A percentile compares a stretch with the other conserved stretches of the same genome.
Evolutionary conservation across 1,140 invertebrate genomes (phyloP).

Genomic region (Pomacea maculata): DNA sequence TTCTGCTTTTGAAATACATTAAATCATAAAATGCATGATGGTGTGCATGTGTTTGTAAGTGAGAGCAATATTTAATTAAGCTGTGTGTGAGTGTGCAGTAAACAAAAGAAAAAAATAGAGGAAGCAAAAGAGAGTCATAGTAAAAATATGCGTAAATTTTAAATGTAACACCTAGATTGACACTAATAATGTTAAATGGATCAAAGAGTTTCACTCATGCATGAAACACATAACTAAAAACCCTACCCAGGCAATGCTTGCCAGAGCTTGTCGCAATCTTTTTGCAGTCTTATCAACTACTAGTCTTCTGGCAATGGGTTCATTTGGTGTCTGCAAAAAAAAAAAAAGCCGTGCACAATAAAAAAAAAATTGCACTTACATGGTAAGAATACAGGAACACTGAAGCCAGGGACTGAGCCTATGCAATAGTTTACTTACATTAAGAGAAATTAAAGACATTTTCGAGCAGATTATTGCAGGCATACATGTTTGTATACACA

Average conservation of each 20-base stretch:
- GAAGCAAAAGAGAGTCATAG: not conserved
- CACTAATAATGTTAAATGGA: no score
- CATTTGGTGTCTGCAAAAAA: conserved; percentile 63
- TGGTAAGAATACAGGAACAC: not conserved
- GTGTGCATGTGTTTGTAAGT: no score
- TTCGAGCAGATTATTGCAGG: no score
- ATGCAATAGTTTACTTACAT: not conserved
- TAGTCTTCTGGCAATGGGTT: conserved; percentile 74
- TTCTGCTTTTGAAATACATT: no score
- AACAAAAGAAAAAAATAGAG: not conserved
- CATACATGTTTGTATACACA: no score
- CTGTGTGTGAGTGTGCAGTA: no score
- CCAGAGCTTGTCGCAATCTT: conserved; percentile 75
- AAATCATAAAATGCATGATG: no score
- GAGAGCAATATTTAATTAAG: no score
- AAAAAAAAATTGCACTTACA: not conserved
- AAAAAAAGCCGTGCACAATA: not conserved
- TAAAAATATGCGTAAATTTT: not conserved
- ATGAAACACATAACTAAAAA: not conserved
- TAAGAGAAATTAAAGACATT: no score
- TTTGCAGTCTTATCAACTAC: conserved; percentile 78
- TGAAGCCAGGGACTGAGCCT: no score
- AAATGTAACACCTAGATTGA: no score
- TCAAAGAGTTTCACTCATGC: not conserved
- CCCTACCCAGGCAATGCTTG: conserved; percentile 68